phyloP scores from a whole-genome alignment of 2,113 vertebrate species.

The Syngnathus typhle region DNA sequence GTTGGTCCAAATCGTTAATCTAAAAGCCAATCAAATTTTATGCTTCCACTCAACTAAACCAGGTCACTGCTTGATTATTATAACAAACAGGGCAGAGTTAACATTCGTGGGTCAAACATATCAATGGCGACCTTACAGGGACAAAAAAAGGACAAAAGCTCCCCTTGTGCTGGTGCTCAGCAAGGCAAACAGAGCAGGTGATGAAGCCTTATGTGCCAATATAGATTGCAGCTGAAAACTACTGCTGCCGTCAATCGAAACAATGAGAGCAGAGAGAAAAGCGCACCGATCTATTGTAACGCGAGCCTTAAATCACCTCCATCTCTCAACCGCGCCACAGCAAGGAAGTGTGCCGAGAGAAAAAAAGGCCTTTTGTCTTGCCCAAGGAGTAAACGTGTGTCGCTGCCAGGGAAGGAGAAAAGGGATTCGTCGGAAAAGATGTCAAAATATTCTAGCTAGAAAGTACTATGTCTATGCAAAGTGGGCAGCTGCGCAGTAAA shows the following conservation, averaged over 20 bases:
- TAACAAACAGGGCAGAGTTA: slow-evolving; percentile 6
- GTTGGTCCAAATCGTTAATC: not conserved
- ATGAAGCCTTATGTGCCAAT: slow-evolving; percentile 21
- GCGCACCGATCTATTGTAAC: slow-evolving; percentile 38
- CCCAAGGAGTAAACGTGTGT: slow-evolving; percentile 26
- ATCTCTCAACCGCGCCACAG: slow-evolving; percentile 47
- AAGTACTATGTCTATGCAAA: slow-evolving; percentile 50
- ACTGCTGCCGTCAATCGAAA: slow-evolving; percentile 27
- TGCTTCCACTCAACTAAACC: not conserved
- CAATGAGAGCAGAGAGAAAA: slow-evolving; percentile 37
- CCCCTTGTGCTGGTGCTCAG: slow-evolving; percentile 20
- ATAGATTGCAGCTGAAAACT: slow-evolving; percentile 27
- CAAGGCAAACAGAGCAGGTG: slow-evolving; percentile 27
- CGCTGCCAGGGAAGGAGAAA: slow-evolving; percentile 1
- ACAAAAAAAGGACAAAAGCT: not conserved
- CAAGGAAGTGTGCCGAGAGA: slow-evolving; percentile 1
- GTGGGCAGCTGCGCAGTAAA: slow-evolving; percentile 55
- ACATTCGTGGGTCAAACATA: not conserved
- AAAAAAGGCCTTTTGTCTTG: slow-evolving; percentile 27
- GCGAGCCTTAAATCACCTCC: slow-evolving; percentile 52
- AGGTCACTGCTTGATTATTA: slow-evolving; percentile 17
- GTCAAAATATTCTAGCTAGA: slow-evolving; percentile 37
- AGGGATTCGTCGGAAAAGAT: slow-evolving; percentile 29
- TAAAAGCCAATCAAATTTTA: not conserved
- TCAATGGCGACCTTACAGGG: slow-evolving; percentile 12